Conservation (phyloP, 2,113 vertebrate species). For the Genyomyrus donnyi region DNA sequence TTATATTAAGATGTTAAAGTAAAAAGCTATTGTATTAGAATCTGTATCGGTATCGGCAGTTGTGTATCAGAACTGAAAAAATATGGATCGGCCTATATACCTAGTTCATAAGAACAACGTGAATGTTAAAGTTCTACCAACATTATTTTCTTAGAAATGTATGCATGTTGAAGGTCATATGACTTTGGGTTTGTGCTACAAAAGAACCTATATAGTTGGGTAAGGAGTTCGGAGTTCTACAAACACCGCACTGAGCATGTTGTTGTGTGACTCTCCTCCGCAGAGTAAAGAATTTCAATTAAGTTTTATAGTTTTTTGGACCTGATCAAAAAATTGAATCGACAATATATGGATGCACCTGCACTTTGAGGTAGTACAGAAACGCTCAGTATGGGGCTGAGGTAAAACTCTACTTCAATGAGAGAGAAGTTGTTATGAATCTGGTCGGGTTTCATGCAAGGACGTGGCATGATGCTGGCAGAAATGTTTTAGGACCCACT, state of each 20-base stretch:
- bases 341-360: background rate
- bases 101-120: no score
- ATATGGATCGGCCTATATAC: no score
- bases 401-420: slow-evolving; percentile 40
- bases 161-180: background rate
- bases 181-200: background rate
- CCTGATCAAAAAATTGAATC: background rate
- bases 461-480: no score
- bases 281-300: background rate
- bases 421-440: no score
- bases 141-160: no score
- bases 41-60: no score
- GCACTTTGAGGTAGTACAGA: slow-evolving; percentile 18
- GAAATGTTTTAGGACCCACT: no score
- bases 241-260: background rate
- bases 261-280: background rate
- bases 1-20: no score
- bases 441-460: no score
- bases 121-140: no score
- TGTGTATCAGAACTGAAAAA: no score
- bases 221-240: background rate
- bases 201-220: background rate
- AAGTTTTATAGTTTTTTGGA: background rate
- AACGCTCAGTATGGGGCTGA: slow-evolving; percentile 12
- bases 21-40: no score